Conservation (phyloP, 2,797 vertebrate genomes). For the Chiroxiphia lanceolata region DNA sequence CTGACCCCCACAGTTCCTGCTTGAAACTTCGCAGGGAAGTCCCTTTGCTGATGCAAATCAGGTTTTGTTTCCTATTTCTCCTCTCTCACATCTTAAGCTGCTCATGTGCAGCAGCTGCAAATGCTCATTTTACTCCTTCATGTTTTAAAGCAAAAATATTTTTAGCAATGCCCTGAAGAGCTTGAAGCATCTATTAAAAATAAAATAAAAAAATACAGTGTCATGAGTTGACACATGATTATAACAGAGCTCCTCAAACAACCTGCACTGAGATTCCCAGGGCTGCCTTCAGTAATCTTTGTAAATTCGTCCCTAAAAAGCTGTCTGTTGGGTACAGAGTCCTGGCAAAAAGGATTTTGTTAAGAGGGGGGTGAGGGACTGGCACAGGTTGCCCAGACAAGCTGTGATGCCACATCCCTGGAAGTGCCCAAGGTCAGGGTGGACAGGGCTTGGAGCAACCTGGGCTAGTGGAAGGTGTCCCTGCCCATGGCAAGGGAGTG, state of each 20-base stretch:
- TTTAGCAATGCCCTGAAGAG: neutral
- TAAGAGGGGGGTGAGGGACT: neutral
- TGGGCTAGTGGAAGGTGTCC: neutral
- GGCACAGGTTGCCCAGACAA: neutral
- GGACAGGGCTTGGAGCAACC: fast-evolving
- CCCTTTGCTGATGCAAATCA: conserved; percentile 17
- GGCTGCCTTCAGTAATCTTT: neutral
- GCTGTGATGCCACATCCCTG: neutral
- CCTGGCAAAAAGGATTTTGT: neutral
- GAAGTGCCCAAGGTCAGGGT: neutral
- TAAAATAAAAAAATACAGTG: neutral
- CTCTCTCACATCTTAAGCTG: neutral
- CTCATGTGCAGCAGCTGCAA: neutral
- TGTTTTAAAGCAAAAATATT: neutral
- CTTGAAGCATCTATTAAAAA: neutral
- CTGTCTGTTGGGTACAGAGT: fast-evolving
- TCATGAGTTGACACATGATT: fast-evolving
- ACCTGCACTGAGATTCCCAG: neutral
- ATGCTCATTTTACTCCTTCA: neutral
- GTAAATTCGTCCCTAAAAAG: neutral
- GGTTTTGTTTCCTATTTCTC: conserved; percentile 20
- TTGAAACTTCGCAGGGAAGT: neutral
- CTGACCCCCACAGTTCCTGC: neutral
- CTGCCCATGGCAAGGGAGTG: neutral
- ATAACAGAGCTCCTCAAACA: neutral